Conservation (phyloP, 2,113 vertebrate genomes). For the Synchiropus splendidus region DNA sequence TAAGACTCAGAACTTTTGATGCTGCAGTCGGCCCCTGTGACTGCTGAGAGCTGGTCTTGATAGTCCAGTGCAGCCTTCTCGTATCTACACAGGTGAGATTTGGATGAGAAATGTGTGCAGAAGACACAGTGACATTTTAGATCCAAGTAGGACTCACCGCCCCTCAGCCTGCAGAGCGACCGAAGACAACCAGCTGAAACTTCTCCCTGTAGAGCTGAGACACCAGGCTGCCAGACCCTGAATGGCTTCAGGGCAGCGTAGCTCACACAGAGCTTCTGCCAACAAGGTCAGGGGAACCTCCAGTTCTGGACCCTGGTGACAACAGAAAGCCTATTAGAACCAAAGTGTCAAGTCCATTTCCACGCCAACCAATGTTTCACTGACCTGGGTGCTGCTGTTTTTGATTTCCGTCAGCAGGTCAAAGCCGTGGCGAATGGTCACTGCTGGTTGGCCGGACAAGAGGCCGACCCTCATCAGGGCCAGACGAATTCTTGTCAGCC, state of each 20-base stretch:
- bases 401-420: slow-evolving; percentile 93
- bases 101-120: neutral
- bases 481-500: slow-evolving; percentile 90
- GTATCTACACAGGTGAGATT: slow-evolving; percentile 70
- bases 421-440: slow-evolving; percentile 92
- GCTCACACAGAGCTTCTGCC: slow-evolving; percentile 90
- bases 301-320: slow-evolving; percentile 78
- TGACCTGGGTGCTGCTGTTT: slow-evolving; percentile 77
- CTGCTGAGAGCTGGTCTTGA: slow-evolving; percentile 89
- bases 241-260: slow-evolving; percentile 93
- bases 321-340: neutral
- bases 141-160: slow-evolving; percentile 59
- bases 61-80: slow-evolving; percentile 92
- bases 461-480: slow-evolving; percentile 94
- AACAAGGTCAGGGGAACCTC: slow-evolving; percentile 90
- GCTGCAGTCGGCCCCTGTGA: slow-evolving; percentile 87
- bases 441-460: slow-evolving; percentile 92
- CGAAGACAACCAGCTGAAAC: slow-evolving; percentile 82
- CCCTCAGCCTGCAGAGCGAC: slow-evolving; percentile 93
- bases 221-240: slow-evolving; percentile 91
- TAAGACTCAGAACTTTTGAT: slow-evolving; percentile 77
- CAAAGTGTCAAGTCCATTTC: neutral
- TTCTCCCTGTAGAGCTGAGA: slow-evolving; percentile 74
- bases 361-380: neutral
- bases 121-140: neutral